A percentile compares a stretch with the other conserved stretches of the same genome.
Evolutionary conservation across 2,797 vertebrate genomes (phyloP).

Genomic region (Carcharodon carcharias): DNA sequence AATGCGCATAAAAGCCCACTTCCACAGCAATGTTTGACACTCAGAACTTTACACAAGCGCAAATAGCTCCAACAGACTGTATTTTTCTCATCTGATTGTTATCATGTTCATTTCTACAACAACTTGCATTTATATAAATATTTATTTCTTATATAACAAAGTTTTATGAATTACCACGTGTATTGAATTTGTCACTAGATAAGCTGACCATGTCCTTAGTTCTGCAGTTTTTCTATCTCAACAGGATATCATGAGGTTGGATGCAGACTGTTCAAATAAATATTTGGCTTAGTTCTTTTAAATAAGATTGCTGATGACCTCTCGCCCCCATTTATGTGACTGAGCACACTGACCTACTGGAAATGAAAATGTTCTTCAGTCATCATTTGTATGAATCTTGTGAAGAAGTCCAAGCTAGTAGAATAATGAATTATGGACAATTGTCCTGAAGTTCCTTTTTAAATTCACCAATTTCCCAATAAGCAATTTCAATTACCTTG

Average conservation of each 20-base stretch:
- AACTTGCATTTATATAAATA: background rate
- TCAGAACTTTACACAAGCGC: background rate
- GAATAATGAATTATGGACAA: background rate
- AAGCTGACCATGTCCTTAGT: background rate
- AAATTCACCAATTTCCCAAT: background rate
- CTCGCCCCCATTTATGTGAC: background rate
- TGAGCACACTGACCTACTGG: background rate
- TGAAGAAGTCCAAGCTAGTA: background rate
- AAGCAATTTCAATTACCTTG: background rate
- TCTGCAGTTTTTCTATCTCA: background rate
- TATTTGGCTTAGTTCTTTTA: background rate
- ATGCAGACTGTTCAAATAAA: background rate
- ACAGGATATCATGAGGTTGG: background rate
- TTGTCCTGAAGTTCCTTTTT: background rate
- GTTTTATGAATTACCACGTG: background rate
- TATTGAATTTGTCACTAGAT: background rate
- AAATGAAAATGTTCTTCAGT: background rate
- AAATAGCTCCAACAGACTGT: background rate
- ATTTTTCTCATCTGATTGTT: background rate
- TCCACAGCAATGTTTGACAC: background rate
- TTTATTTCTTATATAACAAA: background rate
- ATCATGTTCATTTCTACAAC: background rate
- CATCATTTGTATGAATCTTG: background rate
- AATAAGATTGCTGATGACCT: background rate
- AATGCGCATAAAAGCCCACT: background rate